phyloP scores from a whole-genome alignment of 2,797 vertebrate genomes.

The Anabas testudineus region DNA sequence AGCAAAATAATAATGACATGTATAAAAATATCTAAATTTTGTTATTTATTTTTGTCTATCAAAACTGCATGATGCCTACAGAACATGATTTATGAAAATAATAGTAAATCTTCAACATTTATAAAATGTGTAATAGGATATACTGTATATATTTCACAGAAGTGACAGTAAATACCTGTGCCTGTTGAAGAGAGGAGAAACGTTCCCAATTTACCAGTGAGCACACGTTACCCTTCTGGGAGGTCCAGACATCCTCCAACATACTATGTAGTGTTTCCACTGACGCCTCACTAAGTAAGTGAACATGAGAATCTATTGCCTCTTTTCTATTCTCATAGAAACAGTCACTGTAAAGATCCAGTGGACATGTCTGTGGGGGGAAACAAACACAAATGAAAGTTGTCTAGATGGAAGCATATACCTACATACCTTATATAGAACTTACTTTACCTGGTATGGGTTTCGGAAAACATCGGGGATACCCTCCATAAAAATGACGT shows the following conservation, averaged over 20 bases:
- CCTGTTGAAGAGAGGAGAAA: slow-evolving; percentile 87
- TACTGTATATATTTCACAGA: not conserved
- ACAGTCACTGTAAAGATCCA: slow-evolving; percentile 94
- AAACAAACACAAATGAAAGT: not conserved
- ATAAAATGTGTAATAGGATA: not conserved
- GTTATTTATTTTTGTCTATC: not conserved
- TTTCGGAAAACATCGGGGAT: slow-evolving; percentile 93
- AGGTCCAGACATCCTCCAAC: slow-evolving; percentile 87
- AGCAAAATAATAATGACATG: not conserved
- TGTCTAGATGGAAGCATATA: not conserved
- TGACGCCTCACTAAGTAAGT: slow-evolving; percentile 82
- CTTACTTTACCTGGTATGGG: slow-evolving; percentile 89
- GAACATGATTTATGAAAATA: not conserved
- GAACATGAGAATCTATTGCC: slow-evolving; percentile 85
- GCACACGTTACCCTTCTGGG: slow-evolving; percentile 82
- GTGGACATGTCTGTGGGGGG: slow-evolving; percentile 84
- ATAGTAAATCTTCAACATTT: not conserved
- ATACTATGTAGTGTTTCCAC: slow-evolving; percentile 81
- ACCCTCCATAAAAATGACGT: slow-evolving; percentile 92
- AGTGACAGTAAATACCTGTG: slow-evolving; percentile 72
- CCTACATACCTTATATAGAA: not conserved
- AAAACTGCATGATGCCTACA: not conserved
- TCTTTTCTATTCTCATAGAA: slow-evolving; percentile 91
- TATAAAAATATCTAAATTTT: not conserved
- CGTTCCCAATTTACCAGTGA: slow-evolving; percentile 91